phyloP scores from a whole-genome alignment of 2,797 vertebrate species.

The Gila robusta region DNA sequence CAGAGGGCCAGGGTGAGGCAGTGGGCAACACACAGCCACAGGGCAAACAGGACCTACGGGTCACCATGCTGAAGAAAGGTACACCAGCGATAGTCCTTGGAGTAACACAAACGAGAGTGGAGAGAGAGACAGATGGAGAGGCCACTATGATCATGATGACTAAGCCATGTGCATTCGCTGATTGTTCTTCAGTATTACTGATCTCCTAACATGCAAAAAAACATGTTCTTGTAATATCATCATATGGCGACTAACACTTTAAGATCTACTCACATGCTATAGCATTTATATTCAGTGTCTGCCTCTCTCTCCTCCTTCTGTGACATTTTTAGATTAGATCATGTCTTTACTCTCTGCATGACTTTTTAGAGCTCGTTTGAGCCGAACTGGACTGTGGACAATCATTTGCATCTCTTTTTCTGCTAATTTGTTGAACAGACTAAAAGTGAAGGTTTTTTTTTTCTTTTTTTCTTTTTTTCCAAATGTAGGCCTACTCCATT shows the following conservation, averaged over 20 bases:
- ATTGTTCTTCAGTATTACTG: not conserved
- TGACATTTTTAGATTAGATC: conserved; percentile 29
- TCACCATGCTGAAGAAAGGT: conserved; percentile 98
- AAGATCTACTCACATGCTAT: not conserved
- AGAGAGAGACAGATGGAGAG: conserved; percentile 44
- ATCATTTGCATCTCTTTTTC: not conserved
- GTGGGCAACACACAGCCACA: conserved; percentile 84
- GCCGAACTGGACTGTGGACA: not conserved
- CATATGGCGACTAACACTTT: conserved; percentile 34
- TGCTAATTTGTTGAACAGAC: conserved; percentile 20
- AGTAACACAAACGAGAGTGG: not conserved
- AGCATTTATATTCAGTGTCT: conserved; percentile 35
- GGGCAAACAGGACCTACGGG: conserved; percentile 91
- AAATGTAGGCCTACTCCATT: not conserved
- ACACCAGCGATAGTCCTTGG: conserved; percentile 50
- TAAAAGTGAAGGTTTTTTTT: not conserved
- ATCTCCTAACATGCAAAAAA: conserved; percentile 32
- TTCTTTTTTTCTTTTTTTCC: not conserved
- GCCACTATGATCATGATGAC: not conserved
- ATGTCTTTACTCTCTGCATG: conserved; percentile 26
- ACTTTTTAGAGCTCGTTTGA: not conserved
- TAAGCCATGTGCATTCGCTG: conserved; percentile 5
- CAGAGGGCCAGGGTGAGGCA: conserved; percentile 79
- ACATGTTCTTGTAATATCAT: conserved; percentile 19
- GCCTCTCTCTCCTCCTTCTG: conserved; percentile 25